phyloP scores from a whole-genome alignment of 2,888 invertebrate genomes.

The Elegia similella region DNA sequence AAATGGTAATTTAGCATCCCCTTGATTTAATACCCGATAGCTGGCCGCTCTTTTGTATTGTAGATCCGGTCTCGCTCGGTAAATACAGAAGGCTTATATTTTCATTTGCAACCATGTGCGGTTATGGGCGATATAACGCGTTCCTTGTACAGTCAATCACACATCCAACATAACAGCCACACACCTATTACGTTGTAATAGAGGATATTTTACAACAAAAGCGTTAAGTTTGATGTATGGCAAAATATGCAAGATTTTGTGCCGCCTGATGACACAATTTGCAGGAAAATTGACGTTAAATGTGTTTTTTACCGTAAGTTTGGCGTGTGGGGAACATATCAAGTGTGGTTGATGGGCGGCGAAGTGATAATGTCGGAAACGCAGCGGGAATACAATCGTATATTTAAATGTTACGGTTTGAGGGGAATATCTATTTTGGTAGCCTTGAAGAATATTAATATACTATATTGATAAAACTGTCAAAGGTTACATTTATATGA shows the following conservation, averaged over 20 bases:
- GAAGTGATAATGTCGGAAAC: neutral
- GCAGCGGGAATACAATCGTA: neutral
- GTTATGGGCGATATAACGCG: slow-evolving; percentile 8
- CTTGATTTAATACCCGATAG: neutral
- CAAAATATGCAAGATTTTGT: neutral
- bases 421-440: neutral
- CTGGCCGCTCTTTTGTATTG: neutral
- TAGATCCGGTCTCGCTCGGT: neutral
- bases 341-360: neutral
- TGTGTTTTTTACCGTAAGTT: neutral
- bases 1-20: no score
- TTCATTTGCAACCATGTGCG: slow-evolving; percentile 15
- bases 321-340: neutral
- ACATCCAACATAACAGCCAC: neutral
- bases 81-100: slow-evolving; percentile 6
- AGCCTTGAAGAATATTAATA: neutral
- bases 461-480: no score
- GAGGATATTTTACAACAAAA: neutral
- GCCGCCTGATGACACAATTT: slow-evolving; percentile 9
- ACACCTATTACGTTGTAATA: no score
- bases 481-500: no score
- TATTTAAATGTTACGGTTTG: neutral
- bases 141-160: neutral
- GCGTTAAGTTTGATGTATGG: neutral
- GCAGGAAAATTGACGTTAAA: slow-evolving; percentile 9